Conservation (phyloP, 2,113 vertebrate species). For the Dermatemys mawii region DNA sequence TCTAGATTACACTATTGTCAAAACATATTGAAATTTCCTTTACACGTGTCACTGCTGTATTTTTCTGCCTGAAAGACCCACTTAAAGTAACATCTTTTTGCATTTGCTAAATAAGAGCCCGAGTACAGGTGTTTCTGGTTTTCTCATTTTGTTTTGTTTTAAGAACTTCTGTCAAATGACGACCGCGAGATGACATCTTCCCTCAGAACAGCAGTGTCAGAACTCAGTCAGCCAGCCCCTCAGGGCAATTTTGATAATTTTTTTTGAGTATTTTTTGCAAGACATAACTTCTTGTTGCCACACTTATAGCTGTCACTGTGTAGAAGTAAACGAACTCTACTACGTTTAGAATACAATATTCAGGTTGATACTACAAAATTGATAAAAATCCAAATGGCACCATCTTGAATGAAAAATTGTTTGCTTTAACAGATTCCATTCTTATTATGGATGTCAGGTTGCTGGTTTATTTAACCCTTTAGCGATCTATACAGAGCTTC, state of each 20-base stretch:
- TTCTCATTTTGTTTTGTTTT: slow-evolving; percentile 54
- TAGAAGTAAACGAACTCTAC: slow-evolving; percentile 47
- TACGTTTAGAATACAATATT: slow-evolving; percentile 58
- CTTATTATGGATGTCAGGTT: neutral
- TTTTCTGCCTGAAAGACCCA: slow-evolving; percentile 87
- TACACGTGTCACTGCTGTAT: slow-evolving; percentile 89
- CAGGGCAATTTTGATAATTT: slow-evolving; percentile 69
- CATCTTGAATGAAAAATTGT: slow-evolving; percentile 29
- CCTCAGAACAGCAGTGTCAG: slow-evolving; percentile 53
- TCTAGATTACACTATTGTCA: slow-evolving; percentile 96
- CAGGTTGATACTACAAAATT: slow-evolving; percentile 43
- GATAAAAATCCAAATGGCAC: slow-evolving; percentile 58
- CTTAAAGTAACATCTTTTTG: slow-evolving; percentile 82
- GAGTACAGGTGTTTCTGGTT: slow-evolving; percentile 74
- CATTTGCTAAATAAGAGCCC: slow-evolving; percentile 78
- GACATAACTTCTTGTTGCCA: slow-evolving; percentile 34
- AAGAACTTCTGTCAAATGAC: slow-evolving; percentile 68
- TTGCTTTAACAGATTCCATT: slow-evolving; percentile 41
- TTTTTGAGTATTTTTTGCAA: slow-evolving; percentile 54
- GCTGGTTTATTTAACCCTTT: slow-evolving; percentile 33
- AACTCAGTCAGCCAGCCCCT: slow-evolving; percentile 66
- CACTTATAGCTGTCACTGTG: slow-evolving; percentile 4
- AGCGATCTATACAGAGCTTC: neutral
- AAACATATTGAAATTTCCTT: slow-evolving; percentile 94
- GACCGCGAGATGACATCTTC: slow-evolving; percentile 71